Base-by-base conservation (phyloP, 1,140 invertebrate species). In the Pantala flavescens region DNA sequence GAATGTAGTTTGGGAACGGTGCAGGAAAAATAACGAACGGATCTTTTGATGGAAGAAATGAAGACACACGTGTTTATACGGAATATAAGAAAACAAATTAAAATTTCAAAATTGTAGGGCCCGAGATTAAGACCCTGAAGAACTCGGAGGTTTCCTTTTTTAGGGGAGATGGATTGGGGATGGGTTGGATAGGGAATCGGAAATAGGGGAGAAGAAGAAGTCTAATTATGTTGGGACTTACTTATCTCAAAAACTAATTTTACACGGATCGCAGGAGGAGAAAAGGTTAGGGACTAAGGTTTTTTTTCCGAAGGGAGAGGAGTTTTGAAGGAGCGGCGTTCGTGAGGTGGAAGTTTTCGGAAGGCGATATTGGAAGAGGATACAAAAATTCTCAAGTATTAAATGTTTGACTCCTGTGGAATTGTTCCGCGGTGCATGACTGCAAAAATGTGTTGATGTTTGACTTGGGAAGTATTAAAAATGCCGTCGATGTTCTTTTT, bases 161-260 rank as follows among this genome's bases (percentile, higher is more conserved):
- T 63, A 12, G 49, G 49, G 3, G 49, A 63, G 49, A 16, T 19
- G 49, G 49, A 63, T 63, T 63, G 49, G 49, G 49, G 49, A 63
- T 63, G 49, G 49, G n/a, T 21, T 16, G 49, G 49, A 63, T 14
- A 12, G 49, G 49, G 49, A 16, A 63, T 19, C 14, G n/a, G 49
- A 63, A 63, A 63, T 21, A 63, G 49, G 49, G 49, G 49, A 21
- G 49, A 63, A 19, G 49, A 63, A 63, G 49, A 63, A 63, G 49
- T 63, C 49, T 63, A 63, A 63, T 63, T 63, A 63, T 63, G 49
- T 63, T 63, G 49, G 49, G 49, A 63, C 49, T 63, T 63, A 63
- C 49, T 63, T 63, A 63, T 63, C 49, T 63, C 49, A 63, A 63
- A 63, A 63, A 63, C 49, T 63, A 63, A 63, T 63, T 63, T 63